Base-by-base conservation (phyloP, 2,888 invertebrate genomes). In the Drosophila borborema region DNA sequence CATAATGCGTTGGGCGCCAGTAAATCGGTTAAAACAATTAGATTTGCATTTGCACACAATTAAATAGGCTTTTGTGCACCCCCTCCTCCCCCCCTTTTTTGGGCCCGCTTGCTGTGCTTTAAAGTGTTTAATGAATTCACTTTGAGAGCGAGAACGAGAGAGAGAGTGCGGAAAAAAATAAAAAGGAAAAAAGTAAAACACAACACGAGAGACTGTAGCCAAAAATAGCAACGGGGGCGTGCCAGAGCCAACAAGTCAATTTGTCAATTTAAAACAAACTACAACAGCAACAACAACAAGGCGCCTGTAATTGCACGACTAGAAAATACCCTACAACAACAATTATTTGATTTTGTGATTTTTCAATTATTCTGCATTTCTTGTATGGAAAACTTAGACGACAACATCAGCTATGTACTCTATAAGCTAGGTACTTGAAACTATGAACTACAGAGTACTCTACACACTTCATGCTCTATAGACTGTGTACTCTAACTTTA, bases 211-310 rank as follows among this genome's bases (percentile, higher is more conserved):
- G 34, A 56, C 31, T n/a, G 41, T 34, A 36, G 45, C 66, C 80
- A 53, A 76, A 80, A 72, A 75, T 69, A 73, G 77, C 81, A 74
- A 54, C 63, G 68, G 62, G 63, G 73, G 73, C 68, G 65, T 49
- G 80, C 38, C 60, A 59, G 34, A 49, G 77, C 71, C 81, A 81
- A 83, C 83, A 81, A 81, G 84, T 83, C 84, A 83, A 81, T 81
- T 81, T 81, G 81, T 83, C 83, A 81, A 81, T 84, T 84, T 81
- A 72, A 84, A 81, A 84, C 79, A 81, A 81, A 81, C 81, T 81
- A 81, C 71, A 56, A 40, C 55, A 65, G 43, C 40, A 36, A 66
- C 1, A 62, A 18, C 9, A 31, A 3, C 23, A 28, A 28, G 4
- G 28, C 28, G 5, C 28, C 28, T 6, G 6, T 0, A 28, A 28